Base-by-base conservation (phyloP, 2,113 vertebrate species). In the Carlito syrichta region DNA sequence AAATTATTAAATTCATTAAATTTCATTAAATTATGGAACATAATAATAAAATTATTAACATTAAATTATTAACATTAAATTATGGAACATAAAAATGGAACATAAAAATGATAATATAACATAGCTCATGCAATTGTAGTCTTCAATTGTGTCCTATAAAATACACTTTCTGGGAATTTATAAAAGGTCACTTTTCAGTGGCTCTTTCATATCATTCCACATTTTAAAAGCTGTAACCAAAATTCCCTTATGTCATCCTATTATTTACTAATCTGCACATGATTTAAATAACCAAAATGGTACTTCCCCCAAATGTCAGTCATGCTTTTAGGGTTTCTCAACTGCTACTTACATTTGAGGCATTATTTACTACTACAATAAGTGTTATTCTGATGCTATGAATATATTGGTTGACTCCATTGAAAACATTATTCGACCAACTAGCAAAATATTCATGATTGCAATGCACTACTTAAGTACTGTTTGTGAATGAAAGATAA, bases 31-130 rank as follows among this genome's bases (percentile, higher is more conserved):
- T 95, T 69, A 45, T 27, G 50, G 62, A 69, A 89, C n/a, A n/a
- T n/a, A n/a, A n/a, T n/a, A n/a, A n/a, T n/a, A n/a, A n/a, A n/a
- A n/a, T n/a, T n/a, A n/a, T n/a, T n/a, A n/a, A n/a, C 56, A 58
- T 76, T 97, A 54, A 83, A 50, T 95, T 69, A 45, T 27, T 43
- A 69, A 89, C 56, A 58, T 76, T 97, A 54, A 83, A 50, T 95
- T 69, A 45, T 27, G 50, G 62, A 69, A 89, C n/a, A n/a, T n/a
- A n/a, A n/a, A n/a, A n/a, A n/a, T n/a, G n/a, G n/a, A n/a, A n/a
- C 32, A 91, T 73, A 93, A 85, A 87, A 87, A 30, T 52, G 19
- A 2, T 30, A 23, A 45, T 50, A n/a, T 13, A 9, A 40, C 35
- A 38, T 10, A 63, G 35, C 27, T 86, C 22, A 8, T 56, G 2